Conservation (phyloP, 1,140 invertebrate genomes). For the Helicoverpa zea region DNA sequence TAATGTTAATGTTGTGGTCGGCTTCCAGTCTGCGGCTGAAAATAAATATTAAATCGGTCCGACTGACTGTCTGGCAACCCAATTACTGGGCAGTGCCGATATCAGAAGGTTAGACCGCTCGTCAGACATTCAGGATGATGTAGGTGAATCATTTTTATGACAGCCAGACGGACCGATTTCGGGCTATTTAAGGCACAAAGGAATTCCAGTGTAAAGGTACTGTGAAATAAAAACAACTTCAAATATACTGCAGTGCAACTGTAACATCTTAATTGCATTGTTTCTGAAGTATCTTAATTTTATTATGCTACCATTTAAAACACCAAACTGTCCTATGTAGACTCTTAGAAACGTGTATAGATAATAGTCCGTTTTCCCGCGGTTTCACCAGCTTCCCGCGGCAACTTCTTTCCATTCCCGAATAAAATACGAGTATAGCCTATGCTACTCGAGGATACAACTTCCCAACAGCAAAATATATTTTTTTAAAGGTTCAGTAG, state of each 20-base stretch:
- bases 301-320: too few species aligned
- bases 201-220: too few species aligned
- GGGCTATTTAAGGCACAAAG: background rate
- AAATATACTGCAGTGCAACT: background rate
- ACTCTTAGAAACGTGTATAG: too few species aligned
- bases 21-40: background rate
- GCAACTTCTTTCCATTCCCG: too few species aligned
- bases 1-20: background rate
- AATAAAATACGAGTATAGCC: too few species aligned
- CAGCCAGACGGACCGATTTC: background rate
- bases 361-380: too few species aligned
- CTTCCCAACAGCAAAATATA: too few species aligned
- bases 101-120: conserved; percentile 23
- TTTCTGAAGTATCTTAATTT: too few species aligned
- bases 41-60: conserved; percentile 20
- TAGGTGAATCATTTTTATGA: conserved; percentile 29
- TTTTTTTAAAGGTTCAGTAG: too few species aligned
- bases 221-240: background rate
- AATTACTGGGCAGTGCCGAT: conserved; percentile 21
- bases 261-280: background rate
- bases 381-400: too few species aligned
- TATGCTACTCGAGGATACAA: too few species aligned
- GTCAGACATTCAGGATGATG: conserved; percentile 4
- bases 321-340: too few species aligned
- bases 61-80: background rate